These are phyloP conservation scores for Xiphydria camelus DNA, from an alignment of 2,888 invertebrate genomes.

Conservation along the genomic window DNA sequence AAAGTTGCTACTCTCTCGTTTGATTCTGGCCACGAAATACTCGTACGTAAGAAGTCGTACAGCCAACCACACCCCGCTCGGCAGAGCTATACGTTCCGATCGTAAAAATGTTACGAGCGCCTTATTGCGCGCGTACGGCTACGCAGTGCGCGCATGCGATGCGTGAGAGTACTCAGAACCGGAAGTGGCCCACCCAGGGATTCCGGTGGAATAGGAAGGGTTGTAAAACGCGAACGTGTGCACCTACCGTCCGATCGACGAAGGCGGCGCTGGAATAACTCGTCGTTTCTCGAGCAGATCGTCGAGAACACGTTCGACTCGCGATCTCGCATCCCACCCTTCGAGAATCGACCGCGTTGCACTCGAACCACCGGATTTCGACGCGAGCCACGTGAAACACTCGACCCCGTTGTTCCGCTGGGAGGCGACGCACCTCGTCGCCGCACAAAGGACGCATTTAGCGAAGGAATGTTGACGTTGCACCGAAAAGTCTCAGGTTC, in stretches of 20 bases:
- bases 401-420: too few species aligned
- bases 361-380: too few species aligned
- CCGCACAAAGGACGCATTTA: conserved; percentile 28
- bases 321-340: too few species aligned
- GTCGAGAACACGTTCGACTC: too few species aligned
- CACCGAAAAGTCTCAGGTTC: conserved; percentile 22
- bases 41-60: neutral
- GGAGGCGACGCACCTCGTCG: too few species aligned
- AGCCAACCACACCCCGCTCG: neutral
- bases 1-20: too few species aligned
- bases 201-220: conserved; percentile 23
- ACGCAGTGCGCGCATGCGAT: conserved; percentile 10
- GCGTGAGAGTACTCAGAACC: conserved; percentile 38
- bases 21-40: too few species aligned
- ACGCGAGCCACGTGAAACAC: too few species aligned
- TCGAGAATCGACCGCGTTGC: too few species aligned
- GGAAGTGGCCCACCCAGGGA: conserved; percentile 38
- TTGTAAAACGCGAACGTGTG: conserved; percentile 17
- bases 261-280: neutral
- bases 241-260: conserved; percentile 16
- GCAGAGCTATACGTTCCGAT: conserved; percentile 25
- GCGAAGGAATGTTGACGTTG: conserved; percentile 22
- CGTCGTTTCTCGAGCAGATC: too few species aligned
- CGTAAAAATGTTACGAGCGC: conserved; percentile 47
- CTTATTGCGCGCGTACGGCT: conserved; percentile 35